phyloP scores from a whole-genome alignment of 2,113 vertebrate species.

The Pterocles gutturalis region DNA sequence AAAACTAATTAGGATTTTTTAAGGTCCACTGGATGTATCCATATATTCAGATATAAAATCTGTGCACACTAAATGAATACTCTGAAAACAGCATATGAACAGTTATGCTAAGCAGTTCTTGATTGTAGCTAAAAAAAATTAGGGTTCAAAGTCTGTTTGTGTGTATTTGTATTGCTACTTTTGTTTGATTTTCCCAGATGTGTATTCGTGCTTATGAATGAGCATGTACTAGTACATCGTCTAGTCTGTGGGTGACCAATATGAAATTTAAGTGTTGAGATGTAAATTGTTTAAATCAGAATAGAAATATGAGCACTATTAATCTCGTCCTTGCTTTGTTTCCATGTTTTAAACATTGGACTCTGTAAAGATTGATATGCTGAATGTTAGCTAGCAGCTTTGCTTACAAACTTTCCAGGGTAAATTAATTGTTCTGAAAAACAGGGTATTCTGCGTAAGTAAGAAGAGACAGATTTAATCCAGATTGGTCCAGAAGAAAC shows the following conservation, averaged over 20 bases:
- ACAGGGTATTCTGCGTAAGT: not conserved
- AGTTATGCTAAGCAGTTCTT: not conserved
- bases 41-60: not conserved
- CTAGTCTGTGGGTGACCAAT: not conserved
- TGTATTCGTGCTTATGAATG: not conserved
- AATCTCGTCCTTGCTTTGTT: not conserved
- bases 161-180: not conserved
- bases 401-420: not conserved
- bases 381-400: not conserved
- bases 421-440: slow-evolving; percentile 21
- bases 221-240: not conserved
- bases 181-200: not conserved
- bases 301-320: not conserved
- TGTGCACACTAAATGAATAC: not conserved
- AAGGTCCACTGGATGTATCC: not conserved
- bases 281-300: not conserved
- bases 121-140: not conserved
- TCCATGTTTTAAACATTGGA: not conserved
- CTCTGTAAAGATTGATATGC: not conserved
- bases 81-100: not conserved
- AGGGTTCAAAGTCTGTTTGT: not conserved
- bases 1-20: not conserved
- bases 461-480: not conserved
- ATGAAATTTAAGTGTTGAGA: not conserved
- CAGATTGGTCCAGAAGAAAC: not conserved